These are phyloP conservation scores for Heliothis virescens DNA, from an alignment of 1,140 invertebrate genomes.

Conservation along the genomic window DNA sequence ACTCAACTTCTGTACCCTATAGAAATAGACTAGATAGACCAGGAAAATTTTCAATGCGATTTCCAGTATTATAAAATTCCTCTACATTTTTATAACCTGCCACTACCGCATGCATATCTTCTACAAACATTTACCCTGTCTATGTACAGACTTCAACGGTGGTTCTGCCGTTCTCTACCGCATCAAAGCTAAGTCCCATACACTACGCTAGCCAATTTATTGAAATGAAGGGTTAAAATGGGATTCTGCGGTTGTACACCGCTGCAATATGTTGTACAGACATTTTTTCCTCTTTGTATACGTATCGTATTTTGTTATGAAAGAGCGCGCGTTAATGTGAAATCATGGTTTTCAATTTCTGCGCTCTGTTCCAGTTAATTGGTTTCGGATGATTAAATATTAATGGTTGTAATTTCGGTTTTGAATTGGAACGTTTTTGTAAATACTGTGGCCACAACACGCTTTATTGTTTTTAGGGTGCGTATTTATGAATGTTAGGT, in stretches of 20 bases:
- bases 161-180: slow-evolving; percentile 19
- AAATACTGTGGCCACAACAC: too few relatives aligned
- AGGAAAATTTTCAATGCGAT: background rate
- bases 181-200: slow-evolving; percentile 57
- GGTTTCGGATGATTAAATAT: background rate
- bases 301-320: slow-evolving; percentile 28
- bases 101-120: slow-evolving; percentile 28
- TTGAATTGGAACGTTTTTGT: background rate
- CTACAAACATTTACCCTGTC: slow-evolving; percentile 17
- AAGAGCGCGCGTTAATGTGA: slow-evolving; percentile 11
- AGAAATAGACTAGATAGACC: slow-evolving; percentile 1
- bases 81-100: slow-evolving; percentile 36
- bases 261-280: slow-evolving; percentile 34
- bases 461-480: too few relatives aligned
- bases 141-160: slow-evolving; percentile 23
- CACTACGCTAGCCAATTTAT: slow-evolving; percentile 60
- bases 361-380: slow-evolving; percentile 2
- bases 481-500: too few relatives aligned
- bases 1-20: background rate
- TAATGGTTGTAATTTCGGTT: slow-evolving; percentile 3
- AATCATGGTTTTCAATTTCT: slow-evolving; percentile 5
- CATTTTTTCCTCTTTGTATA: slow-evolving; percentile 16
- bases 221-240: slow-evolving; percentile 69
- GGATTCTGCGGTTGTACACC: slow-evolving; percentile 61
- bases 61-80: slow-evolving; percentile 17